Base-by-base conservation (phyloP, 1,140 invertebrate species). In the Bombus soroeensis region DNA sequence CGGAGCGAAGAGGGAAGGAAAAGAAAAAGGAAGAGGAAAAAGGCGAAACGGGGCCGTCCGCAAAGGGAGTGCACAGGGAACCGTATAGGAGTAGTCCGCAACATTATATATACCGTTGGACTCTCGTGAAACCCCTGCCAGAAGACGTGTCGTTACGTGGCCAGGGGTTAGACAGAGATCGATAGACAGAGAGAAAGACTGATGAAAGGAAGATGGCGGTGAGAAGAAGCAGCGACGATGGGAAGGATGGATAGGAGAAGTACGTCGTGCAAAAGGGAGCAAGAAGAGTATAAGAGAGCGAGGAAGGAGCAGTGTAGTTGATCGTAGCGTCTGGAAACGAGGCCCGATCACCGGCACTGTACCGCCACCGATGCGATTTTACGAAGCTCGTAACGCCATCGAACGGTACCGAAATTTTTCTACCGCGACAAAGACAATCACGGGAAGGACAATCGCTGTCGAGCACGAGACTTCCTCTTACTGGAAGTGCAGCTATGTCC, bases 21-120 rank as follows among this genome's bases (percentile, higher is more conserved):
- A 81, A 66, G 85, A 85, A 85, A 85, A 89, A 90, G 86, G 84
- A 87, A 68, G 37, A 86, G 39, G 57, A 89, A 87, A 89, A 85
- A 89, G 74, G 41, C 39, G 80, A 89, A 89, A 86, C 82, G 82
- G 59, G 87, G 73, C 87, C 88, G 88, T 68, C 68, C 87, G 83
- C 47, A 81, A 88, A 88, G 86, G 83, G 80, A 83, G 84, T 71
- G 88, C 43, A 70, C 72, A 57, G 79, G 68, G 70, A 86, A 78
- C 77, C 66, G 83, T 86, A 86, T 82, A 87, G 72, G 80, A 71
- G 64, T 64, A 72, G 79, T 74, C 88, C 70, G 73, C 34, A 74
- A 77, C 66, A 72, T 80, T 71, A 68, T 82, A 68, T 88, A 80
- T 80, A 89, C 88, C 88, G 88, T 89, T 88, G 47, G 47, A 80